Conservation (phyloP, 2,797 vertebrate genomes). For the Eulemur rubriventer region DNA sequence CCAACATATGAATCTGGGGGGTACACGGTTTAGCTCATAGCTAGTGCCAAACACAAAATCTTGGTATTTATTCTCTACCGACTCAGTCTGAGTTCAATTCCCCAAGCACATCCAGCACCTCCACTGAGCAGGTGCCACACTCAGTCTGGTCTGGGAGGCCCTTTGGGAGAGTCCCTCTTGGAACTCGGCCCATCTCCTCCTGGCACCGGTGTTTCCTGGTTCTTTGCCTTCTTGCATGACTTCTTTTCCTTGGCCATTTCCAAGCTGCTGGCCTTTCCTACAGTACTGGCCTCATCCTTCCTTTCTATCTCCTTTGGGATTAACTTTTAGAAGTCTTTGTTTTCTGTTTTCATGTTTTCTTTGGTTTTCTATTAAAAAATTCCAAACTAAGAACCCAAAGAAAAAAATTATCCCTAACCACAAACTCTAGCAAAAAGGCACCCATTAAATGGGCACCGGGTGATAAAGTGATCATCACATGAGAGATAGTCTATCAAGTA, state of each 20-base stretch:
- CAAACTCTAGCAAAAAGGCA: neutral
- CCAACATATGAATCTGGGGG: neutral
- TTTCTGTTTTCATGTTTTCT: neutral
- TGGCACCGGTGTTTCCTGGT: neutral
- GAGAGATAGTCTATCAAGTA: neutral
- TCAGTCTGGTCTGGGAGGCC: neutral
- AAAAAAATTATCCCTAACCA: neutral
- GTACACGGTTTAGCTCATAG: neutral
- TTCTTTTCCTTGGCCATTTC: neutral
- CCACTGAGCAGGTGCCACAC: accelerated
- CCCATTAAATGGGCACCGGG: neutral
- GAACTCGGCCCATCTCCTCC: no score
- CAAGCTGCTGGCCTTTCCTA: neutral
- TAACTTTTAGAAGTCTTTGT: neutral
- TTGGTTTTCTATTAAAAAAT: neutral
- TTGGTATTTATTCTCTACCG: neutral
- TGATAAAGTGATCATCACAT: neutral
- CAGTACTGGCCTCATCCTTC: neutral
- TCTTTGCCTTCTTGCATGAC: neutral
- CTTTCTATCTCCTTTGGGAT: neutral
- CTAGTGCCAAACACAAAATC: neutral
- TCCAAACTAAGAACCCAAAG: neutral
- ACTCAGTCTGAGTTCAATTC: neutral
- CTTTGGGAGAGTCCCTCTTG: neutral
- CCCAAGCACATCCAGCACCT: neutral